Conservation (phyloP, 2,888 invertebrate genomes). For the Iselma pallidipennis region DNA sequence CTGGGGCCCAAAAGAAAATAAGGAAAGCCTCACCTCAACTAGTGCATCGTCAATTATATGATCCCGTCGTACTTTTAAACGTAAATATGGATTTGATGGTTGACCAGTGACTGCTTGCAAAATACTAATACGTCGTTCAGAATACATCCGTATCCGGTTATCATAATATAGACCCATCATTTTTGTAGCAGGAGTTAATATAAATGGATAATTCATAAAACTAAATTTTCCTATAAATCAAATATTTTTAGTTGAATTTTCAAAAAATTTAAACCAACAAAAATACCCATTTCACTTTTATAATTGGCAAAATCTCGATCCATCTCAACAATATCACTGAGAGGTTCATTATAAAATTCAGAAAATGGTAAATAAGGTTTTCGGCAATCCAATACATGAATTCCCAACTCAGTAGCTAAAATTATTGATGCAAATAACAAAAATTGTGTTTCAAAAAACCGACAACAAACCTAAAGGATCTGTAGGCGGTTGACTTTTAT, state of each 20-base stretch:
- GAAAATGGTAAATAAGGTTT: conserved; percentile 82
- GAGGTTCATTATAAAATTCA: conserved; percentile 93
- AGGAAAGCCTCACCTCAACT: conserved; percentile 67
- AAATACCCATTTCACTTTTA: conserved; percentile 66
- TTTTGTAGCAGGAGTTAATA: conserved; percentile 89
- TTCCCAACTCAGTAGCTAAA: conserved; percentile 70
- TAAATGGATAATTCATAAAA: conserved; percentile 89
- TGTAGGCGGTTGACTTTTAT: conserved; percentile 56
- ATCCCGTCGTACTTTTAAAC: conserved; percentile 79
- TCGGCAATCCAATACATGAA: conserved; percentile 79
- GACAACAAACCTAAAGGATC: conserved; percentile 62
- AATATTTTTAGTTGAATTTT: neutral
- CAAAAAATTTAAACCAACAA: no score
- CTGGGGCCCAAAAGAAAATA: neutral
- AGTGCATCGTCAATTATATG: conserved; percentile 91
- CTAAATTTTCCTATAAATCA: conserved; percentile 71
- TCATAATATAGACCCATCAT: conserved; percentile 91
- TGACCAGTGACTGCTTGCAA: conserved; percentile 83
- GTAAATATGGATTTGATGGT: conserved; percentile 80
- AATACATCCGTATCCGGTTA: conserved; percentile 93
- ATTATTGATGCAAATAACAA: no score
- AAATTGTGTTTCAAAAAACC: no score
- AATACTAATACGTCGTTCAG: conserved; percentile 84
- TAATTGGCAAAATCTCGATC: conserved; percentile 91
- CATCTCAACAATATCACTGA: conserved; percentile 93